Evolutionary conservation across 2,113 vertebrate genomes (phyloP).

Genomic region (Noctilio leporinus): DNA sequence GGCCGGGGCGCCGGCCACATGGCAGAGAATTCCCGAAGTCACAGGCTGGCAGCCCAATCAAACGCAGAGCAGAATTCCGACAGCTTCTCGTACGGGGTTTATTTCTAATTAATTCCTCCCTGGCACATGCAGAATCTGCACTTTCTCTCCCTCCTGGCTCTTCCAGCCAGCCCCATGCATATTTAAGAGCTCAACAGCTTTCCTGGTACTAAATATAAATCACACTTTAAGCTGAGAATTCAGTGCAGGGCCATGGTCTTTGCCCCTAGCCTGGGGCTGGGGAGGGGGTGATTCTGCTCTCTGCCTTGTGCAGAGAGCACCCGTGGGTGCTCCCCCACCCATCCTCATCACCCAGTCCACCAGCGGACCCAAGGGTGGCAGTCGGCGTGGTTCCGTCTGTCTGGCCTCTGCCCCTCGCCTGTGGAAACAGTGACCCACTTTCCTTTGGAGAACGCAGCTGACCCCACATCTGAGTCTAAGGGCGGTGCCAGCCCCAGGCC

Average conservation of each 20-base stretch:
- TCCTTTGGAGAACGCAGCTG: background rate
- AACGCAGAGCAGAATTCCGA: background rate
- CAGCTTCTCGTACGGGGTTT: background rate
- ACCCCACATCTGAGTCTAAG: background rate
- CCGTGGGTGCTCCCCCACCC: rapidly evolving
- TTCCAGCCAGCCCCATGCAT: slow-evolving; percentile 21
- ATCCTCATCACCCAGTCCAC: rapidly evolving
- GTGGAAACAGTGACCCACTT: background rate
- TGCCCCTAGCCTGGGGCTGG: rapidly evolving
- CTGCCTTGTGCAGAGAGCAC: background rate
- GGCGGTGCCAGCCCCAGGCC: background rate
- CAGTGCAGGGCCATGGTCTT: background rate
- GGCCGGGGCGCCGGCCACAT: background rate
- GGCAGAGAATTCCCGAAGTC: background rate
- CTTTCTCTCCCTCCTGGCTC: slow-evolving; percentile 15
- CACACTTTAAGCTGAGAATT: background rate
- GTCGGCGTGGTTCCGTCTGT: background rate
- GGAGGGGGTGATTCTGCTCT: background rate
- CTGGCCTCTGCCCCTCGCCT: background rate
- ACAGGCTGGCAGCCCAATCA: background rate
- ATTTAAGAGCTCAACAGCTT: slow-evolving; percentile 41
- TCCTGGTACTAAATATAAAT: slow-evolving; percentile 47
- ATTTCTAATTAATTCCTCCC: slow-evolving; percentile 47
- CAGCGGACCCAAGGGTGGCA: background rate
- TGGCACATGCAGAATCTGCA: slow-evolving; percentile 2